Evolutionary conservation across 2,888 invertebrate genomes (phyloP).

Genomic region (Mamestra brassicae): DNA sequence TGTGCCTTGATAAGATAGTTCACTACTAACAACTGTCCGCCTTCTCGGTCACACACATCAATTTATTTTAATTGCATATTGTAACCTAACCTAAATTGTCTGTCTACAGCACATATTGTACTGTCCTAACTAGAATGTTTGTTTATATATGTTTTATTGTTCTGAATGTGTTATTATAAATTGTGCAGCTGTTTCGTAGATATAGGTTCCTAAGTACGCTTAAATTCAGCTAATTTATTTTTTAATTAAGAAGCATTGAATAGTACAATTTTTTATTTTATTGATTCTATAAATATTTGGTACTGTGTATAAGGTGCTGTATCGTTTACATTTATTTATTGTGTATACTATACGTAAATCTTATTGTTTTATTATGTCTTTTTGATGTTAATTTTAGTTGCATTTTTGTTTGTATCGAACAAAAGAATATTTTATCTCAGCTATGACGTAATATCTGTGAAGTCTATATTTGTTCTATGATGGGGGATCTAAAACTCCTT

Average conservation of each 20-base stretch:
- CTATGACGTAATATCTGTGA: constrained; percentile 25
- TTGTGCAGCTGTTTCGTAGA: constrained; percentile 58
- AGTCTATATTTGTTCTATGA: constrained; percentile 7
- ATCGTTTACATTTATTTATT: constrained; percentile 32
- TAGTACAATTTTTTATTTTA: constrained; percentile 61
- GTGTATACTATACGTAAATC: constrained; percentile 43
- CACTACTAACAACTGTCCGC: constrained; percentile 5
- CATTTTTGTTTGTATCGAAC: constrained; percentile 48
- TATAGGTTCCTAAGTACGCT: constrained; percentile 66
- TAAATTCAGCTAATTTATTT: constrained; percentile 53
- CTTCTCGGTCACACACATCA: constrained; percentile 25
- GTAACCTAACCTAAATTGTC: constrained; percentile 38
- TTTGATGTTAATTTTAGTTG: constrained; percentile 6
- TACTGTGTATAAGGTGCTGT: constrained; percentile 55
- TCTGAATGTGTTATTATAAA: constrained; percentile 23
- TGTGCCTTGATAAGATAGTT: constrained; percentile 12
- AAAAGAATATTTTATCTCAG: constrained; percentile 35
- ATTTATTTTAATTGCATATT: constrained; percentile 57
- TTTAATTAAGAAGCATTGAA: constrained; percentile 37
- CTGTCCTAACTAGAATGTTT: constrained; percentile 12
- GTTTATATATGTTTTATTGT: constrained; percentile 13
- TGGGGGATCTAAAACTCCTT: background rate
- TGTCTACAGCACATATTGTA: constrained; percentile 27
- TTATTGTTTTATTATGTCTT: constrained; percentile 15
- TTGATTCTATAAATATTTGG: constrained; percentile 9